These are phyloP conservation scores for Drosophila mulleri DNA, from an alignment of 2,888 invertebrate species.

Conservation along the genomic window DNA sequence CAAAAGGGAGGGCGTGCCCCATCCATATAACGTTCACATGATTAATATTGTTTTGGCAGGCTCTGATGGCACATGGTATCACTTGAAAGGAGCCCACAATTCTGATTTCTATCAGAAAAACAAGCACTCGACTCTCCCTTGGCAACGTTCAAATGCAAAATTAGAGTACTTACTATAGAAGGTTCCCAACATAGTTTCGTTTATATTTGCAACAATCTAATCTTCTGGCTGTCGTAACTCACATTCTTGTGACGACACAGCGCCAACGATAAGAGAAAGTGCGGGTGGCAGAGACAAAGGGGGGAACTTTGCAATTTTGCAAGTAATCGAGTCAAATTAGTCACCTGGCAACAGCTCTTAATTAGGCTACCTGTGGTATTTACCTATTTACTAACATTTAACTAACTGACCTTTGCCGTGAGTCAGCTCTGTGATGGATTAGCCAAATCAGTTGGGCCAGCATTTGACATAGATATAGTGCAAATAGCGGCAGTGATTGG, in stretches of 20 bases:
- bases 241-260: constrained; percentile 70
- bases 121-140: constrained; percentile 52
- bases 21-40: constrained; percentile 22
- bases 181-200: constrained; percentile 43
- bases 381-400: not conserved
- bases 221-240: constrained; percentile 43
- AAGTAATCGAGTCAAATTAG: constrained; percentile 7
- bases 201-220: constrained; percentile 62
- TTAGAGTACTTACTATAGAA: not conserved
- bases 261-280: constrained; percentile 53
- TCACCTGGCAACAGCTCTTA: constrained; percentile 57
- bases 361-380: not conserved
- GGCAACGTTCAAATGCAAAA: constrained; percentile 48
- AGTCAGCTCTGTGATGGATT: constrained; percentile 21
- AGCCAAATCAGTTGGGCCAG: not conserved
- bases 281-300: not conserved
- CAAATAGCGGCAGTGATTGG: constrained; percentile 21
- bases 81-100: constrained; percentile 18
- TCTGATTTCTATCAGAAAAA: constrained; percentile 28
- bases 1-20: constrained; percentile 10
- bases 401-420: not conserved
- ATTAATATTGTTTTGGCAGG: constrained; percentile 36
- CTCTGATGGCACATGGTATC: constrained; percentile 9
- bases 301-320: constrained; percentile 30
- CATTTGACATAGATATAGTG: constrained; percentile 21